Base-by-base conservation (phyloP, 2,888 invertebrate genomes). In the Erynnis tages region DNA sequence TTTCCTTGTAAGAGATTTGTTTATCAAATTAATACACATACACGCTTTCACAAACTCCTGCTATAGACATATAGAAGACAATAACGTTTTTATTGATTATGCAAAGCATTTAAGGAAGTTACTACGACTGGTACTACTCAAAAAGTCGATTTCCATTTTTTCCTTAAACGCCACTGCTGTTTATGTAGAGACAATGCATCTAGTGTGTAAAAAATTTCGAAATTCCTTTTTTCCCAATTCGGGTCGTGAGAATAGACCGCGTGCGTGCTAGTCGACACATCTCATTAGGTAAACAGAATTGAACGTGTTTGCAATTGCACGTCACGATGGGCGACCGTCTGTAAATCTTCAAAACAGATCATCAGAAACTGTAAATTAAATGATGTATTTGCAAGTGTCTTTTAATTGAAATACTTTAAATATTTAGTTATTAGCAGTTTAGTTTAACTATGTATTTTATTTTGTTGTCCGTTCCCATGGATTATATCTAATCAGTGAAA, bases 231-330 rank as follows among this genome's bases (percentile, higher is more conserved):
- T 82, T 69, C 63, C 72, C 61, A 66, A 65, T 67, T 73, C 61
- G 76, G 85, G 77, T 74, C 87, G 87, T 88, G 87, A 86, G 87
- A 87, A 87, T 81, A 69, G 69, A 74, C 82, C 71, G 77, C 79
- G 73, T 74, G 76, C 73, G n/a, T n/a, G n/a, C n/a, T n/a, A 78
- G 67, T 73, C 73, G 71, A 73, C 77, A 75, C 76, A 69, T 76
- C 79, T 73, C 77, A 81, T 86, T 84, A 79, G 68, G 76, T 81
- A 83, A 86, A 86, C 82, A 84, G 63, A 69, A 79, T 79, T 76
- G 69, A 71, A 63, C 63, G 68, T 72, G 73, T 75, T 78, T 78
- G 67, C 70, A 35, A 16, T 35, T 35, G 17, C 35, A 35, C 35
- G 19, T 40, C 27, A 25, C 13, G 4, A 5, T 16, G 21, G 25